Evolutionary conservation across 1,140 invertebrate species (phyloP).

Genomic region (Diorhabda carinulata): DNA sequence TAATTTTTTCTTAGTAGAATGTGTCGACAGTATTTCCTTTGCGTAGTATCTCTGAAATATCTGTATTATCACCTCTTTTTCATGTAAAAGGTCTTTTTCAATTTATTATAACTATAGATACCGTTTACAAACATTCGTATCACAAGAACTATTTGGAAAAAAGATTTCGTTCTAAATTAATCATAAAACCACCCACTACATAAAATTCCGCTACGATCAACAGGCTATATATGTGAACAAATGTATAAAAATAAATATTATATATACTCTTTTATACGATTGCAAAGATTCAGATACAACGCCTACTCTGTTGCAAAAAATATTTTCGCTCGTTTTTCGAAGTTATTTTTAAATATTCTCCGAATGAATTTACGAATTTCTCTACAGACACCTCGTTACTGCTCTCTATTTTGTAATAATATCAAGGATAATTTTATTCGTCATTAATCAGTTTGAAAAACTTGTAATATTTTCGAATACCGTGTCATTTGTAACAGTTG

Average conservation of each 20-base stretch:
- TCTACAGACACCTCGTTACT: background rate
- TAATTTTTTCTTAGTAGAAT: too few relatives aligned
- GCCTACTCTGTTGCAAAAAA: background rate
- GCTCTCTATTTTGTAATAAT: background rate
- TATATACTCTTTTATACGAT: background rate
- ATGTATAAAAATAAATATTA: background rate
- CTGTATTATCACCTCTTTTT: too few relatives aligned
- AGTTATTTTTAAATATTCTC: background rate
- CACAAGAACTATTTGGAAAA: too few relatives aligned
- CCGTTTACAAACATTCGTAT: too few relatives aligned
- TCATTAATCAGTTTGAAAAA: background rate
- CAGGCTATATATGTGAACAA: background rate
- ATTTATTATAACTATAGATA: too few relatives aligned
- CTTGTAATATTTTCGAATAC: background rate
- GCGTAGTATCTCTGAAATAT: too few relatives aligned
- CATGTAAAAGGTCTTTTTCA: too few relatives aligned
- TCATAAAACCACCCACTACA: background rate
- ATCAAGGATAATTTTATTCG: slow-evolving; percentile 1
- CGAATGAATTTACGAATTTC: background rate
- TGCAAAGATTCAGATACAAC: background rate
- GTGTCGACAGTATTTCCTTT: too few relatives aligned
- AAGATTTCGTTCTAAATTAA: too few relatives aligned
- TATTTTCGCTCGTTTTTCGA: background rate
- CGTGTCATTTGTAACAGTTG: background rate
- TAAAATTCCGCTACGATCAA: background rate